Evolutionary conservation across 2,888 invertebrate species (phyloP), one percentile per base, ranked within the genome.

Genomic region (Yponomeuta plumbellus): DNA sequence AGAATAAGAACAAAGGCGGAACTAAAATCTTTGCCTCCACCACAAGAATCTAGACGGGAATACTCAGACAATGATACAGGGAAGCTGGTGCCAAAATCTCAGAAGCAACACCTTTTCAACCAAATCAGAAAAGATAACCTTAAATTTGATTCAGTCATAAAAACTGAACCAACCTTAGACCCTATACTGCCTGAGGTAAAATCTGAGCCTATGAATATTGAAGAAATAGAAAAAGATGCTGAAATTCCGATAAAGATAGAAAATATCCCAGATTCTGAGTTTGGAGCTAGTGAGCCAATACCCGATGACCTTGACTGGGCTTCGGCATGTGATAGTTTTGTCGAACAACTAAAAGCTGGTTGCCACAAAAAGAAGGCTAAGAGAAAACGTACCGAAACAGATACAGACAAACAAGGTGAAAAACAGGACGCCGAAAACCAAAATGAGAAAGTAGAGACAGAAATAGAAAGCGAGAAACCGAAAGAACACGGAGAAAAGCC

Each of bases 1-100:
- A 92, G 96, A 76, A 97, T 97, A 76, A 92, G 97, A 71, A 97
- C 97, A 4, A 97, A 97, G 86, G 97, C 96, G 1, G 97, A 97
- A 85, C 86, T 97, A 58, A 97, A 97, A 84, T 92, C 85, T 52
- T 84, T 88, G 85, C 89, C 86, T 39, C 86, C 88, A n/a, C 83
- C 87, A 59, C 83, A 86, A 74, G 75, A 22, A 85, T 82, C 75
- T 39, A 84, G 80, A 69, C 72, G 72, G 62, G 71, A 68, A 69
- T n/a, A 62, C 72, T 66, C 67, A 71, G 81, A 80, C 70, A 76
- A 70, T 72, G 80, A 83, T 58, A 81, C 79, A 71, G 70, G 75
- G 66, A 88, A 83, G 76, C 71, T 86, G 34, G 82, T 86, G 61
- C 88, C 87, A 21, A 91, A 90, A 77, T 87, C 86, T 68, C 85